These are phyloP conservation scores for Triplophysa dalaica DNA, from an alignment of 2,113 vertebrate genomes.

Conservation along the genomic window DNA sequence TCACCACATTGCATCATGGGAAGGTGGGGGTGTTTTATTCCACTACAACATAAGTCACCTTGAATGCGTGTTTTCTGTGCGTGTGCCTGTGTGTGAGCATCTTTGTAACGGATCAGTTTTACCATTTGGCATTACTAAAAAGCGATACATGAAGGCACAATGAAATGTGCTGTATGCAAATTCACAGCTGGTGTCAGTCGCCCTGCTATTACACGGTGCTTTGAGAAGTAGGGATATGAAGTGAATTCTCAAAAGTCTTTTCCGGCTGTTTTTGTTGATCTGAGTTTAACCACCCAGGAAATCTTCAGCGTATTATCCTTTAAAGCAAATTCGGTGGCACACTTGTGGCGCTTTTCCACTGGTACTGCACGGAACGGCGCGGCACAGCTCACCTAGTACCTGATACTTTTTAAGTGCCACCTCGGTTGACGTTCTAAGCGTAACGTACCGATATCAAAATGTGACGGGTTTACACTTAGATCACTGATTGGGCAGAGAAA, in stretches of 20 bases:
- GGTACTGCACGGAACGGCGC: no score
- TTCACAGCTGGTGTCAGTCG: slow-evolving; percentile 16
- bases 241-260: slow-evolving; percentile 9
- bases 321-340: background rate
- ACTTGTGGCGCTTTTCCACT: background rate
- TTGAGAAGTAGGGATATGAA: background rate
- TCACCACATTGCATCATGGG: slow-evolving; percentile 29
- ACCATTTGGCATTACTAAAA: background rate
- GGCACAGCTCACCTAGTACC: no score
- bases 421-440: no score
- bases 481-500: no score
- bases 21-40: background rate
- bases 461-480: no score
- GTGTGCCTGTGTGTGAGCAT: background rate
- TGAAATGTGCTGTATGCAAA: background rate
- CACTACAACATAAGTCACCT: slow-evolving; percentile 17
- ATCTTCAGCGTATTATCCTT: background rate
- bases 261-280: slow-evolving; percentile 7
- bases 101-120: background rate
- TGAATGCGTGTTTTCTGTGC: background rate
- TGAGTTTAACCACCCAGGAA: background rate
- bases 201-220: background rate
- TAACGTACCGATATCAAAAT: no score
- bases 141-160: background rate
- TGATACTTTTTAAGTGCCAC: no score